Percentiles rank a stretch among this genome's conserved stretches.
Evolutionary conservation across 2,888 invertebrate genomes (phyloP).

Genomic region (Phymatocera aterrima): DNA sequence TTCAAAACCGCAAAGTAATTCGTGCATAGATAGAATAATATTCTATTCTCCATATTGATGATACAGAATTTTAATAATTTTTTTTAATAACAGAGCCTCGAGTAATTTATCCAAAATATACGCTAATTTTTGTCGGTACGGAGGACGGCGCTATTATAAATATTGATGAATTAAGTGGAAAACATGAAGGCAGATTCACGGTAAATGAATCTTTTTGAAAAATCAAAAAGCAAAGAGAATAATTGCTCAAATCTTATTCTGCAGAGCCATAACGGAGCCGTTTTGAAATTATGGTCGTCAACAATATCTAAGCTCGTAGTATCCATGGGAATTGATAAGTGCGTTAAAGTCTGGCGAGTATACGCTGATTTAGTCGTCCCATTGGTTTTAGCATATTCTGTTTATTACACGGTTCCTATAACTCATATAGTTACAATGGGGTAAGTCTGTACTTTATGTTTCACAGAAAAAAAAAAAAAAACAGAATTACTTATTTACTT

Average conservation of each 20-base stretch:
- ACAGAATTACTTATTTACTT: neutral
- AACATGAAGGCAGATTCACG: slow-evolving; percentile 49
- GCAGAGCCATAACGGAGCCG: slow-evolving; percentile 57
- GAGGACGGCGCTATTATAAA: slow-evolving; percentile 55
- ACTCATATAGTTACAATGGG: slow-evolving; percentile 54
- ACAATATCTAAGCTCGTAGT: slow-evolving; percentile 50
- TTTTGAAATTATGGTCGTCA: slow-evolving; percentile 54
- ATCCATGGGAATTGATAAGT: slow-evolving; percentile 58
- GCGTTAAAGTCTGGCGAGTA: slow-evolving; percentile 62
- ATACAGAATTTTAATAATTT: neutral
- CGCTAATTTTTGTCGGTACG: slow-evolving; percentile 58
- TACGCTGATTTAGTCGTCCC: slow-evolving; percentile 55
- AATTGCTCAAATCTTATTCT: neutral
- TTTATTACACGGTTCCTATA: slow-evolving; percentile 57
- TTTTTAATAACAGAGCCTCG: slow-evolving; percentile 46
- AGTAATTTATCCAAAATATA: slow-evolving; percentile 52
- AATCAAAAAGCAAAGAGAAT: neutral
- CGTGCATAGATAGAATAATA: neutral
- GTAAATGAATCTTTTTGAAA: slow-evolving; percentile 37
- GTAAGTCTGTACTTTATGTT: slow-evolving; percentile 47
- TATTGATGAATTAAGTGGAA: slow-evolving; percentile 56
- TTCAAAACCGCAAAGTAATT: slow-evolving; percentile 49
- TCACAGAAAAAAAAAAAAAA: no score
- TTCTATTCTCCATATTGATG: neutral
- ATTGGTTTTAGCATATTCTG: slow-evolving; percentile 52